Conservation (phyloP, 2,888 invertebrate genomes). For the Lasioglossum calceatum region DNA sequence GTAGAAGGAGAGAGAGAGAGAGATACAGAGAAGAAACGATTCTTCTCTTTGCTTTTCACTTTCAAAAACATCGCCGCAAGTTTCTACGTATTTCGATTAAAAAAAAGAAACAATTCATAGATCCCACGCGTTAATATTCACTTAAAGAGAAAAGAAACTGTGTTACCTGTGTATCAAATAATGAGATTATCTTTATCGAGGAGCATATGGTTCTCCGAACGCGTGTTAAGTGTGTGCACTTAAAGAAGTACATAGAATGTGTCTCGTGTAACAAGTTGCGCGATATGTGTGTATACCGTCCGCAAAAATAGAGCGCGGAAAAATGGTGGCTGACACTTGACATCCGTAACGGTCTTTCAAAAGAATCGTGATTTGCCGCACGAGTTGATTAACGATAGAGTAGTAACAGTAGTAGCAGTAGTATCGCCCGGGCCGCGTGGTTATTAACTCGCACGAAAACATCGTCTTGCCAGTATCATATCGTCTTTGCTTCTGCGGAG, state of each 20-base stretch:
- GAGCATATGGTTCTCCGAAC: constrained; percentile 66
- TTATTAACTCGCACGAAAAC: constrained; percentile 68
- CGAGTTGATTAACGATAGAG: constrained; percentile 41
- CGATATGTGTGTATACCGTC: constrained; percentile 5
- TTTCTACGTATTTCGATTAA: neutral
- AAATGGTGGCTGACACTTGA: constrained; percentile 26
- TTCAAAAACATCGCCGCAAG: neutral
- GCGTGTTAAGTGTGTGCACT: constrained; percentile 47
- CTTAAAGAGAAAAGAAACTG: constrained; percentile 12
- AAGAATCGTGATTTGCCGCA: constrained; percentile 39
- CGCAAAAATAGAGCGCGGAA: constrained; percentile 16
- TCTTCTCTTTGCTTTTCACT: neutral
- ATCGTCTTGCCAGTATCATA: constrained; percentile 49
- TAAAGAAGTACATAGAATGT: constrained; percentile 17
- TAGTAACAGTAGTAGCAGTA: constrained; percentile 50
- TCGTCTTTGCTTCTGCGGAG: constrained; percentile 54
- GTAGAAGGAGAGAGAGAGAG: neutral
- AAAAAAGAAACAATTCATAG: neutral
- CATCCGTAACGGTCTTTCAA: constrained; percentile 24
- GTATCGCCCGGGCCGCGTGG: constrained; percentile 49
- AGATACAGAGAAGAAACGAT: neutral
- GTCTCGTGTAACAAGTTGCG: constrained; percentile 6
- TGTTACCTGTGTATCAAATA: constrained; percentile 23
- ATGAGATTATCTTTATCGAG: constrained; percentile 25
- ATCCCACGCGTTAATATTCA: no score